A percentile compares a stretch with the other conserved stretches of the same genome.
These are phyloP conservation scores for Acanthopleura granulata DNA, from an alignment of 2,888 invertebrate species.

Conservation along the genomic window DNA sequence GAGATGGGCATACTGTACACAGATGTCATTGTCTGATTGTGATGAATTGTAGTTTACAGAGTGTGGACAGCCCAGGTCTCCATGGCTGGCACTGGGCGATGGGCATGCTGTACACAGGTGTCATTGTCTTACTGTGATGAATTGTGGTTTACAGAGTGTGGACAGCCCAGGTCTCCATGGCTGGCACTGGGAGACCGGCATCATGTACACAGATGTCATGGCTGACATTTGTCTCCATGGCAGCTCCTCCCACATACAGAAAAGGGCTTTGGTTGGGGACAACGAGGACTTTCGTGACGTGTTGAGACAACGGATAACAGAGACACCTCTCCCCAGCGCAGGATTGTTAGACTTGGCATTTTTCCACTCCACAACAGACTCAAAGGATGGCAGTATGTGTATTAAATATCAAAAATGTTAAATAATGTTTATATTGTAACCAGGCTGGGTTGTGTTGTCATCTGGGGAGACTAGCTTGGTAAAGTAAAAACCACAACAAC, in stretches of 20 bases:
- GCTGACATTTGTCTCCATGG: conserved; percentile 64
- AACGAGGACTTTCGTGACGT: conserved; percentile 48
- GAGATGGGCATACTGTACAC: conserved; percentile 65
- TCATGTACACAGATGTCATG: conserved; percentile 62
- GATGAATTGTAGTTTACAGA: neutral
- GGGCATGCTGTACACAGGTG: conserved; percentile 61
- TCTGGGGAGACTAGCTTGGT: too few relatives aligned
- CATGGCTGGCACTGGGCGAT: conserved; percentile 68
- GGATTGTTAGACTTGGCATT: conserved; percentile 63
- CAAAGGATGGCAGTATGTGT: conserved; percentile 34
- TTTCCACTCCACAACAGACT: conserved; percentile 52
- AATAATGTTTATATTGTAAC: too few relatives aligned
- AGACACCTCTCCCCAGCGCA: conserved; percentile 55
- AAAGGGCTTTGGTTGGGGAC: conserved; percentile 61
- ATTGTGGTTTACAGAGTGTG: neutral
- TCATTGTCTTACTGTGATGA: conserved; percentile 37
- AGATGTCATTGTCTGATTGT: conserved; percentile 45
- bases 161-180: conserved; percentile 56
- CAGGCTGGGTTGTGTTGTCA: too few relatives aligned
- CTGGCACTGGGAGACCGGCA: conserved; percentile 68
- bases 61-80: conserved; percentile 44
- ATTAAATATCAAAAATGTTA: too few relatives aligned
- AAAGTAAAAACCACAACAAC: too few relatives aligned
- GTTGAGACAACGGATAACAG: conserved; percentile 37
- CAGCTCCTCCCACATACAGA: conserved; percentile 59